Evolutionary conservation across 2,888 invertebrate species (phyloP).

Genomic region (Lasioglossum vierecki): DNA sequence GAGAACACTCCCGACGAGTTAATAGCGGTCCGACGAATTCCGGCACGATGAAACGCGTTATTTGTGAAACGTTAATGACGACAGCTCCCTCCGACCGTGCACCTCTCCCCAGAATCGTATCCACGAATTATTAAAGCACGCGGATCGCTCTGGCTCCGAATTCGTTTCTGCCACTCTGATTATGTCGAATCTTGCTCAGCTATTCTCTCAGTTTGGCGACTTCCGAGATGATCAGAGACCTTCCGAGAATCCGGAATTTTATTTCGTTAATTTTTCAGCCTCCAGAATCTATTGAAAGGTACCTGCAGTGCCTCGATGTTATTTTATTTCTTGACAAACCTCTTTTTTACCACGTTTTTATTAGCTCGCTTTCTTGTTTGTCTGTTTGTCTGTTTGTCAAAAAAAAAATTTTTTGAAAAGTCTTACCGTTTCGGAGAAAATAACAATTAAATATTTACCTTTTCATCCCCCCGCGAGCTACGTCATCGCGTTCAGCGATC

Average conservation of each 20-base stretch:
- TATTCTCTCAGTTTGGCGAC: not conserved
- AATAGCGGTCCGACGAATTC: not conserved
- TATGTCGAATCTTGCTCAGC: conserved; percentile 12
- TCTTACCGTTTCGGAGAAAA: too few relatives aligned
- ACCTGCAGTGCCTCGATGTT: not conserved
- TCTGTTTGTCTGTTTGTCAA: too few relatives aligned
- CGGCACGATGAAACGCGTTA: not conserved
- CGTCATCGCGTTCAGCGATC: too few relatives aligned
- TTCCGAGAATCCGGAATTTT: not conserved
- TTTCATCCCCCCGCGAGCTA: too few relatives aligned
- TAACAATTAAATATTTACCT: too few relatives aligned
- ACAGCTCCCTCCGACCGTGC: not conserved
- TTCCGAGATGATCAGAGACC: conserved; percentile 4
- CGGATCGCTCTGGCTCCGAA: not conserved
- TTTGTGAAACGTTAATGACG: conserved; percentile 1
- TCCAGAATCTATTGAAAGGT: not conserved
- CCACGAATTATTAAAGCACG: not conserved
- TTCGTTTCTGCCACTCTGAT: conserved; percentile 17
- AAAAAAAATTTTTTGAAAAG: too few relatives aligned
- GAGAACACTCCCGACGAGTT: not conserved
- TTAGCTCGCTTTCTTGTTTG: too few relatives aligned
- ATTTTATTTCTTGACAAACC: not conserved
- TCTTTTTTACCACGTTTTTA: too few relatives aligned
- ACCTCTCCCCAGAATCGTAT: not conserved
- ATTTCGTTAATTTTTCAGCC: not conserved